These are phyloP conservation scores for Conus betulinus DNA, from an alignment of 1,140 invertebrate species.

Conservation along the genomic window DNA sequence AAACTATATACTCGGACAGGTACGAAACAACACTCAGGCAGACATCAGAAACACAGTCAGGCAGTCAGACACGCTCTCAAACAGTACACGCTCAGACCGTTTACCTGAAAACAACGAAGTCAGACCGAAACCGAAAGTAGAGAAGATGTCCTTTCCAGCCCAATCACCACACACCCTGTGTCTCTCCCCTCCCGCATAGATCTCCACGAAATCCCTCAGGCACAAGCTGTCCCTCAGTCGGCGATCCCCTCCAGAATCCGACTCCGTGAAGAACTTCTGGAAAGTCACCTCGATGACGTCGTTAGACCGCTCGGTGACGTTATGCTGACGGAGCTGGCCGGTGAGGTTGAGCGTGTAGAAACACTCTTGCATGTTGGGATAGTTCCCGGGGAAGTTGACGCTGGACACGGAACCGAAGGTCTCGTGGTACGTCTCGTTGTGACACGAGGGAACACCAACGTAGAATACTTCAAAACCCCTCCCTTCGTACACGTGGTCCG, in stretches of 20 bases:
- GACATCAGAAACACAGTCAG: background rate
- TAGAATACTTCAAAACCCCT: slow-evolving; percentile 48
- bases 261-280: slow-evolving; percentile 44
- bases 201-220: slow-evolving; percentile 53
- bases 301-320: background rate
- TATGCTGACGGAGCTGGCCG: background rate
- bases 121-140: slow-evolving; percentile 36
- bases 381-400: slow-evolving; percentile 46
- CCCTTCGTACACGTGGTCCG: slow-evolving; percentile 43
- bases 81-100: background rate
- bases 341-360: slow-evolving; percentile 42
- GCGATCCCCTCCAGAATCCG: slow-evolving; percentile 30
- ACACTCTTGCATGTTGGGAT: slow-evolving; percentile 53
- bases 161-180: slow-evolving; percentile 55
- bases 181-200: slow-evolving; percentile 27
- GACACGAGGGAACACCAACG: slow-evolving; percentile 38
- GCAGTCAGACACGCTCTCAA: background rate
- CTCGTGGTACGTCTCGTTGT: slow-evolving; percentile 44
- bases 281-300: slow-evolving; percentile 49
- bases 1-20: too few relatives aligned
- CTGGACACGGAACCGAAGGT: slow-evolving; percentile 36
- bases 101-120: slow-evolving; percentile 36
- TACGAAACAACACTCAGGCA: too few relatives aligned
- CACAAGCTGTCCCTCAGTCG: slow-evolving; percentile 35
- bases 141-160: slow-evolving; percentile 38